A percentile compares a stretch with the other conserved stretches of the same genome.
These are phyloP conservation scores for Criorhina ranunculi DNA, from an alignment of 2,888 invertebrate species.

Conservation along the genomic window DNA sequence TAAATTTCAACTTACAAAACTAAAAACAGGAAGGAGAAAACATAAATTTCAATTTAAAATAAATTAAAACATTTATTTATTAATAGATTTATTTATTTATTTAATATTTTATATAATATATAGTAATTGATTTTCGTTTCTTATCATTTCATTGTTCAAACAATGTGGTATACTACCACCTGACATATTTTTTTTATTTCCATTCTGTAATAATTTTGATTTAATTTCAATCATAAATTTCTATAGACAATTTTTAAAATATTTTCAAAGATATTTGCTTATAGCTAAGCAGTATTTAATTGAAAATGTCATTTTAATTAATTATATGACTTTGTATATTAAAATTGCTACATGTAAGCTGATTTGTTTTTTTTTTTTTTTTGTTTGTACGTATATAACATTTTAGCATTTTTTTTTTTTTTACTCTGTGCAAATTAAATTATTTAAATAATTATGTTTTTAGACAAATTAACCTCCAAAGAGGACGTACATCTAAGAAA, in stretches of 20 bases:
- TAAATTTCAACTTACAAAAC: constrained; percentile 49
- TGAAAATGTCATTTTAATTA: background rate
- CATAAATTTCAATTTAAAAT: constrained; percentile 2
- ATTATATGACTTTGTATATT: background rate
- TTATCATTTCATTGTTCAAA: constrained; percentile 39
- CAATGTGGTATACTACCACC: background rate
- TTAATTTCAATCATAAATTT: background rate
- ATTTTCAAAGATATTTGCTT: constrained; percentile 3
- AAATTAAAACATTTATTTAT: constrained; percentile 49
- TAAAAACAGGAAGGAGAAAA: too few species aligned
- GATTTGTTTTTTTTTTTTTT: too few species aligned
- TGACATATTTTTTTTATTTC: background rate
- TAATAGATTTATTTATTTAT: constrained; percentile 4
- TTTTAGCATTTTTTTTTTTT: background rate
- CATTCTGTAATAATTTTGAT: constrained; percentile 8
- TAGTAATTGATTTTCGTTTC: constrained; percentile 51
- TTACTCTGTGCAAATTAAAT: background rate
- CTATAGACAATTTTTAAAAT: constrained; percentile 16
- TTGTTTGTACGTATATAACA: too few species aligned
- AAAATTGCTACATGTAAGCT: background rate
- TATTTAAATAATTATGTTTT: too few species aligned
- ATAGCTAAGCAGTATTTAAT: constrained; percentile 14
- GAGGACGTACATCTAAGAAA: too few species aligned
- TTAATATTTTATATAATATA: constrained; percentile 6
- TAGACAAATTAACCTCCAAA: too few species aligned